Evolutionary conservation across 1,140 invertebrate genomes (phyloP).

Genomic region (Himalopsyche phryganea): DNA sequence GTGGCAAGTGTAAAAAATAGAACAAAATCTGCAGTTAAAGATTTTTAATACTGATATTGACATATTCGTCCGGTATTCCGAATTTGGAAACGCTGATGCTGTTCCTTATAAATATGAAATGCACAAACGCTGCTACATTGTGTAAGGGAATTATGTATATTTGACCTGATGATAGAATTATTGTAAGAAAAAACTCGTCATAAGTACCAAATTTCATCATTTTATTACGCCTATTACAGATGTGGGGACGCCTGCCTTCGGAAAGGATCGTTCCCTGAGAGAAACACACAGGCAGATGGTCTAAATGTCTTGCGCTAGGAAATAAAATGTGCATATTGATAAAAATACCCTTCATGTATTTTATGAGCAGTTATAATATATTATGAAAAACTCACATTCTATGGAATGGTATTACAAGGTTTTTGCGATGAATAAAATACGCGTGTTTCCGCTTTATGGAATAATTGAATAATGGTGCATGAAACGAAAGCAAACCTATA

Average conservation of each 20-base stretch:
- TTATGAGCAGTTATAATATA: slow-evolving; percentile 29
- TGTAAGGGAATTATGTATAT: slow-evolving; percentile 24
- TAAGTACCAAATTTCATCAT: slow-evolving; percentile 28
- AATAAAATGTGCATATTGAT: slow-evolving; percentile 29
- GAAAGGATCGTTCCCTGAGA: not conserved
- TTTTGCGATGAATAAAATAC: slow-evolving; percentile 26
- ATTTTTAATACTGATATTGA: too few relatives aligned
- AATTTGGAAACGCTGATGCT: not conserved
- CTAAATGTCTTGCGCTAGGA: slow-evolving; percentile 15
- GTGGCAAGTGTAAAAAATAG: too few relatives aligned
- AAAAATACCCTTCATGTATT: slow-evolving; percentile 18
- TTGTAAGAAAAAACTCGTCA: slow-evolving; percentile 16
- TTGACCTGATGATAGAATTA: slow-evolving; percentile 29
- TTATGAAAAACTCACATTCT: slow-evolving; percentile 29
- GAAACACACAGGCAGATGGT: slow-evolving; percentile 16
- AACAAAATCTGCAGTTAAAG: too few relatives aligned
- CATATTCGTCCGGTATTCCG: too few relatives aligned
- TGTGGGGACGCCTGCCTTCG: not conserved
- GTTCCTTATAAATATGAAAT: slow-evolving; percentile 24
- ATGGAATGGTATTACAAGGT: slow-evolving; percentile 23
- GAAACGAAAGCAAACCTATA: too few relatives aligned
- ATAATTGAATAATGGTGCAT: too few relatives aligned
- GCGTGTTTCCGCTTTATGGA: too few relatives aligned
- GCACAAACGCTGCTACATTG: slow-evolving; percentile 21
- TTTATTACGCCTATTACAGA: slow-evolving; percentile 31